Base-by-base conservation (phyloP, 2,888 invertebrate genomes). In the Erebia epiphron region DNA sequence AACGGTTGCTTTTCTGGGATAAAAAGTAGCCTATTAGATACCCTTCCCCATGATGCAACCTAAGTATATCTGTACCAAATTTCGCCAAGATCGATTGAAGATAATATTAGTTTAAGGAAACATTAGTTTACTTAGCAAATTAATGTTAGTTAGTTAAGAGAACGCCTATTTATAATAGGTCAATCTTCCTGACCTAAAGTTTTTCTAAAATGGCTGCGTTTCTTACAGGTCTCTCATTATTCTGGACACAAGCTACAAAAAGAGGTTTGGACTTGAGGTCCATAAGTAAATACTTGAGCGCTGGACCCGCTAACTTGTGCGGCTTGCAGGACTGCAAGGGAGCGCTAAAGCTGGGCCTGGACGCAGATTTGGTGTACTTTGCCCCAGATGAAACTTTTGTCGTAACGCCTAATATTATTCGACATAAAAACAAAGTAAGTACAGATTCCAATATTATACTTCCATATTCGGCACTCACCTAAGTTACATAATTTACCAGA, bases 281-380 rank as follows among this genome's bases (percentile, higher is more conserved):
- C 54, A 86, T 96, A 66, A 92, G 93, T 67, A 94, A 94, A 58
- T 93, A 95, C 70, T 88, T 96, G 85, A 95, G 95, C 71, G 82
- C 86, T 16, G 94, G 92, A 26, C 95, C 96, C 0, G 95, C 96
- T 0, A 86, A 89, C 73, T 84, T 96, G 2, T 95, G 95, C 75
- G 95, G 95, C 0, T 84, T 96, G 21, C 91, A 95, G 69, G 79
- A 91, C 16, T 85, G 88, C 2, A 97, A 97, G 83, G 96, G 96
- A 0, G 89, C 93, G 70, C 86, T 97, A 43, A 88, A 89, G 62
- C 89, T 90, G 7, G 96, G 96, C 7, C 94, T 94, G 67, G 96
- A 97, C 79, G 97, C 96, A 0, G 97, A 97, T 82, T 94, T 97
- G 61, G 95, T 96, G 66, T 93, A 96, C 75, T 96, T 96, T 92